Evolutionary conservation across 2,888 invertebrate genomes (phyloP), one percentile per base, ranked within the genome.

Genomic region (Ommatoiulus sabulosus): DNA sequence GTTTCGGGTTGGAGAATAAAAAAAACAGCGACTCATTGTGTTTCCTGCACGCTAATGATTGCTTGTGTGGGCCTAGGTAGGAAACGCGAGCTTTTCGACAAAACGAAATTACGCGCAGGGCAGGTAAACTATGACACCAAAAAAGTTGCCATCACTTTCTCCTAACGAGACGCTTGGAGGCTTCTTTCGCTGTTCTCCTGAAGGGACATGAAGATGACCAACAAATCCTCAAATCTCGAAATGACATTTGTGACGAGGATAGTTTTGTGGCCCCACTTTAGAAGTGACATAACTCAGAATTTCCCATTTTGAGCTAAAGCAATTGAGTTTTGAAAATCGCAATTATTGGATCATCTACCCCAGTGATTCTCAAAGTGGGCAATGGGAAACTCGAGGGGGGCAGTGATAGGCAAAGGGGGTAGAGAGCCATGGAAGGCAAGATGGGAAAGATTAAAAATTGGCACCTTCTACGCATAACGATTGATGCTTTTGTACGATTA

Each of bases 31-130:
- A 80, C 80, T 80, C 80, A 80, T 80, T 80, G 80, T 80, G 80
- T 80, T 80, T 80, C 80, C 80, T 80, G 80, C 80, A 80, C 80
- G 35, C 3, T 80, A 80, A 80, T 80, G 80, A 80, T 80, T 80
- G 80, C 80, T 80, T 80, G 12, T 80, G 80, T 80, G 80, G 80
- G 80, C 24, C 80, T 80, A 35, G 80, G 80, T 80, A 80, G 80
- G 80, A 80, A 80, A 80, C 80, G 35, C 24, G 10, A 72, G 72
- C 80, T 80, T 80, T 80, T 35, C 24, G 3, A 24, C 80, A 80
- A 80, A 80, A 80, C 35, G 72, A 72, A 24, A 72, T 72, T n/a
- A 24, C 24, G 72, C 24, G 72, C 72, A 72, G 72, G 24, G 35
- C 12, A 6, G 35, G 80, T 80, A 24, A 24, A 57, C 57, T 4